Conservation (phyloP, 2,797 vertebrate species). For the Neoniphon sammara region DNA sequence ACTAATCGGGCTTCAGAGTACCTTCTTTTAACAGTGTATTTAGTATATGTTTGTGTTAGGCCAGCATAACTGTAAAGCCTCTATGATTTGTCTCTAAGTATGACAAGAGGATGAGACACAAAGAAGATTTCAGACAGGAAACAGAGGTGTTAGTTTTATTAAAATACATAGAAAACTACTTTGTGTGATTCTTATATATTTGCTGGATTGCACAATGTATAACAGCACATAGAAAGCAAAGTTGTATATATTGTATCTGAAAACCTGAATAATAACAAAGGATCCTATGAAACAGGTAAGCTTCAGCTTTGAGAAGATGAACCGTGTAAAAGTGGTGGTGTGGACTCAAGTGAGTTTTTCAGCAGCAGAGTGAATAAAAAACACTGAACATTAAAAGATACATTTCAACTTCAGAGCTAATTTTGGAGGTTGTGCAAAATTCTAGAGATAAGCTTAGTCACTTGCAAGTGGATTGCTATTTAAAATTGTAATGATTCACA, state of each 20-base stretch:
- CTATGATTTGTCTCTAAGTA: conserved; percentile 52
- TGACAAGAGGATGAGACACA: conserved; percentile 80
- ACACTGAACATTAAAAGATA: conserved; percentile 66
- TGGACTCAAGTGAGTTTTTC: conserved; percentile 59
- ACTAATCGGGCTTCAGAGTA: conserved; percentile 48
- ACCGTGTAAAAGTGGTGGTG: conserved; percentile 48
- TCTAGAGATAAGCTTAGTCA: conserved; percentile 68
- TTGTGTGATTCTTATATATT: conserved; percentile 83
- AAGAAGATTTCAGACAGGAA: conserved; percentile 84
- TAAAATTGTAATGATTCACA: conserved; percentile 63
- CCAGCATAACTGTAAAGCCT: conserved; percentile 47
- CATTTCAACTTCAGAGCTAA: conserved; percentile 67
- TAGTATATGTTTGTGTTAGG: conserved; percentile 39
- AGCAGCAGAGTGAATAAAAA: conserved; percentile 71
- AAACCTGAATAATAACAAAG: conserved; percentile 76
- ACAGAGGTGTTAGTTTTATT: conserved; percentile 88
- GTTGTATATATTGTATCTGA: conserved; percentile 66
- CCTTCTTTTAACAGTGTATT: conserved; percentile 65
- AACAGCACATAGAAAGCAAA: conserved; percentile 84
- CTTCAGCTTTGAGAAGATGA: conserved; percentile 61
- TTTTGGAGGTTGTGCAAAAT: conserved; percentile 75
- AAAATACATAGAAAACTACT: conserved; percentile 92
- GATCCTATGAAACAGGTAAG: conserved; percentile 60
- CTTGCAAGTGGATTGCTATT: conserved; percentile 63
- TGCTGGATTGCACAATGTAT: conserved; percentile 84